Base-by-base conservation (phyloP, 2,888 invertebrate genomes). In the Acrobasis repandana region DNA sequence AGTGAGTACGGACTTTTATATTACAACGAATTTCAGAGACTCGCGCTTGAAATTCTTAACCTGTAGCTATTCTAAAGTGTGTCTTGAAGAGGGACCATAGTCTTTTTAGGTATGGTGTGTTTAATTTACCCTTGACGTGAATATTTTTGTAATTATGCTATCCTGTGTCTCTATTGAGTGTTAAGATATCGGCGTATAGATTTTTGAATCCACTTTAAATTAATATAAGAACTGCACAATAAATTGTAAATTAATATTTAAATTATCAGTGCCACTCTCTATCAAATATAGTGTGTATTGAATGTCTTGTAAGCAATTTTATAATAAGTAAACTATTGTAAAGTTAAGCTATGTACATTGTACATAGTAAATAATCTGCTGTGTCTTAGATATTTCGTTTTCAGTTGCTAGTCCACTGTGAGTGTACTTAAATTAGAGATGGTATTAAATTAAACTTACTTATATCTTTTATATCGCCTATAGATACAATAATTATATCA, bases 61-160 rank as follows among this genome's bases (percentile, higher is more conserved):
- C 67, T 73, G 67, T 74, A 65, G 60, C 65, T 74, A 67, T 62
- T 69, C 76, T 69, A 72, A 73, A 73, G 81, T 77, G 85, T 88
- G 84, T 89, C 86, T 90, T 89, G 80, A 73, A 72, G 71, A 72
- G 88, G 88, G 90, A 87, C 90, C 88, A 89, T 89, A 81, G 85
- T 74, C 69, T 78, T 69, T 81, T 79, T 52, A 52, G 51, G 80
- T 66, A 74, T 77, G 82, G 80, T 79, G 85, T 85, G 80, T 83
- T 81, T 75, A 63, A 74, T 75, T 72, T 70, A 76, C 78, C 71
- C 76, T 77, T 77, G 74, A 72, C 70, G 73, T 64, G 75, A 70
- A 77, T 77, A 79, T 79, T 82, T 79, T 81, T 82, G 70, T 80
- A 81, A 73, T 70, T 74, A 72, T 78, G 77, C 72, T 76, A 71